Evolutionary conservation across 2,797 vertebrate genomes (phyloP).

Genomic region (Gymnopithys bicolor): DNA sequence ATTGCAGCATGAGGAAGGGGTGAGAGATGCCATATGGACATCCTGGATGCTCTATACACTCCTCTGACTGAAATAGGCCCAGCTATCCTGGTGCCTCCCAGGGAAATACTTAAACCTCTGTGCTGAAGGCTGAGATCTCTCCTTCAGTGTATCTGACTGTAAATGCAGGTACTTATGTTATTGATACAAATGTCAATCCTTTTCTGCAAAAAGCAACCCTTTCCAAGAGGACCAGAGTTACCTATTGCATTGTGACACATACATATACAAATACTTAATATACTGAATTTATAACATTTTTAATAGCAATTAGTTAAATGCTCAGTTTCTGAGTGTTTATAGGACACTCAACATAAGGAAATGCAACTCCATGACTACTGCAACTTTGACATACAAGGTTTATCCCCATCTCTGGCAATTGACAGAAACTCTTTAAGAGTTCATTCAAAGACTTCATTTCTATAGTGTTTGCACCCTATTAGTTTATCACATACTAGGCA

Average conservation of each 20-base stretch:
- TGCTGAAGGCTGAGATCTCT: neutral
- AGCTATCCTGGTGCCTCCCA: neutral
- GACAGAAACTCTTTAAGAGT: neutral
- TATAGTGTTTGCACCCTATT: neutral
- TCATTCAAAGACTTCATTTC: neutral
- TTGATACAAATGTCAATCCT: neutral
- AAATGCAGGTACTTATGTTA: rapidly evolving
- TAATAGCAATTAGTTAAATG: neutral
- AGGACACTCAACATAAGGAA: neutral
- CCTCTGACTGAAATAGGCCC: neutral
- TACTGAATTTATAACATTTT: neutral
- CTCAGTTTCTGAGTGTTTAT: neutral
- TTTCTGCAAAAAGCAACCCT: neutral
- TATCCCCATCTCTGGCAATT: neutral
- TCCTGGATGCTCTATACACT: neutral
- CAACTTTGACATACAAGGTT: neutral
- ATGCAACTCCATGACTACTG: neutral
- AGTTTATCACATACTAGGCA: neutral
- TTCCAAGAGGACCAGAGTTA: neutral
- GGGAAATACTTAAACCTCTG: neutral
- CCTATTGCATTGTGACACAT: neutral
- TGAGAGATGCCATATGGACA: neutral
- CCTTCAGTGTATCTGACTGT: neutral
- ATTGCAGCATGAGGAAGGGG: neutral
- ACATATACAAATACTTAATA: neutral